Base-by-base conservation (phyloP, 92 coral and sea anemone species). In the Zoanthus solanderi region DNA sequence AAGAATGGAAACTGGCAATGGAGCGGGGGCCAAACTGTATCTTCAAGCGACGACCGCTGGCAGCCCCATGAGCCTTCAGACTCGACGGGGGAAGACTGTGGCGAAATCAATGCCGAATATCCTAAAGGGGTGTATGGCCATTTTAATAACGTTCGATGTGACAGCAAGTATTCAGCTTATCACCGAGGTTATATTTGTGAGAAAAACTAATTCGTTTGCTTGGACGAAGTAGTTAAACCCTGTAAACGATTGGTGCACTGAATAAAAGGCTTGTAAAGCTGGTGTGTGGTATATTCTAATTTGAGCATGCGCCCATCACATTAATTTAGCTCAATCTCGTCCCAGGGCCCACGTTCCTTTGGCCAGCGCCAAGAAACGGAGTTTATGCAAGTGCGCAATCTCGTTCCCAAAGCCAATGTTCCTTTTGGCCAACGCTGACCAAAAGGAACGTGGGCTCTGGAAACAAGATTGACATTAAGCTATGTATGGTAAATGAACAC, bases 151-250 rank as follows among this genome's bases (percentile, higher is more conserved):
- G 32, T 79, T 54, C 42, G 54, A 23, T 79, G 84, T 17, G 32
- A 32, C 67, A 32, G 0, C n/a, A 58, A 15, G 10, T 79, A 79
- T n/a, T 23, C 34, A 2, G 2, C 4, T 54, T 31, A 54, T 61
- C 84, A 71, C 7, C 84, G 84, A 2, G 84, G 71, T 17, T 79
- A 58, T 23, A 60, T 79, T 44, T 79, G 84, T 79, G 84, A 79
- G 45, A 60, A 58, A 32, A 42, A 42, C 23, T 42, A 5, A 37
- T 17, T n/a, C 1, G 10, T 10, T 60, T 30, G 65, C 37, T 4
- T 13, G 53, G 7, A 28, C 0, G 0, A 69, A 69, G 45, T 30
- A 69, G 31, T 1, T 69, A 10, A 9, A 69, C 0, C 15, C 46
- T 69, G 42, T 69, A 34, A 30, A 69, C 31, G 6, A 31, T 29